phyloP scores from a whole-genome alignment of 2,888 invertebrate genomes.

The Hesperia comma region DNA sequence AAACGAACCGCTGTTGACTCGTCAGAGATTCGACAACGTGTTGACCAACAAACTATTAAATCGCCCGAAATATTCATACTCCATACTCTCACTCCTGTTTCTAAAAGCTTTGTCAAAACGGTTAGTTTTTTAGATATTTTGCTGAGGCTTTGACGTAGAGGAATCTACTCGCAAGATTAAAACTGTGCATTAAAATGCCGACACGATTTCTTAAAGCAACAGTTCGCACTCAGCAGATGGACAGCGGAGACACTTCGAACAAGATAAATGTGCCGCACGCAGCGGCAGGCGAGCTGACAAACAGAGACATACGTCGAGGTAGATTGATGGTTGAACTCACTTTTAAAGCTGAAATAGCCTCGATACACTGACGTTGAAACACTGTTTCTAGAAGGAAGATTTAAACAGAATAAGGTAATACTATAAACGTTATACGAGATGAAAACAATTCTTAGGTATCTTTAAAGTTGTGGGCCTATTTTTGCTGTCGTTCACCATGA shows the following conservation, averaged over 20 bases:
- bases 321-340: conserved; percentile 22
- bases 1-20: not conserved
- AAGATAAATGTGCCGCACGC: conserved; percentile 1
- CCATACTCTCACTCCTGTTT: too few relatives aligned
- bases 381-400: too few relatives aligned
- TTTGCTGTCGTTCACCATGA: too few relatives aligned
- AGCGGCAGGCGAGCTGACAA: conserved; percentile 11
- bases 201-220: not conserved
- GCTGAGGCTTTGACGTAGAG: not conserved
- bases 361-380: not conserved
- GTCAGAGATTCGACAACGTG: not conserved
- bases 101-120: not conserved
- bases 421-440: too few relatives aligned
- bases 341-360: not conserved
- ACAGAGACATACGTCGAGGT: conserved; percentile 21
- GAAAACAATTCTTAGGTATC: too few relatives aligned
- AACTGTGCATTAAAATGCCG: not conserved
- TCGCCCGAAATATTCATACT: not conserved
- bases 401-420: too few relatives aligned
- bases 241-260: conserved; percentile 9
- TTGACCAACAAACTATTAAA: not conserved
- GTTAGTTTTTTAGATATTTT: not conserved
- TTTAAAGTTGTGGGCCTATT: too few relatives aligned
- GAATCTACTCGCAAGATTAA: not conserved
- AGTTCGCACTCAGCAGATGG: not conserved